Evolutionary conservation across 2,113 vertebrate genomes (phyloP).

Genomic region (Chloroceryle aenea): DNA sequence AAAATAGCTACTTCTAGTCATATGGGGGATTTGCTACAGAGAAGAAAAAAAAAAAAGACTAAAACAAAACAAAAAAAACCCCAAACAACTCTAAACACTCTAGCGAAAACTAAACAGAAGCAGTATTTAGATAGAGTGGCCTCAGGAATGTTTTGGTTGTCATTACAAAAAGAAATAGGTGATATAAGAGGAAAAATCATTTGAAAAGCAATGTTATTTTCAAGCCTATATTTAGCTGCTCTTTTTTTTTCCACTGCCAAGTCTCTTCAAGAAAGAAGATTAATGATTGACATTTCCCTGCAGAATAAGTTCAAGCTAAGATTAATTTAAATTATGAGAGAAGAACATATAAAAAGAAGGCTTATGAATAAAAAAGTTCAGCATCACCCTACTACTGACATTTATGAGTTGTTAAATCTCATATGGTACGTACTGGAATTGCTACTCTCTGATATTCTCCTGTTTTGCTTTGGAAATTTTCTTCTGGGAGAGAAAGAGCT

Average conservation of each 20-base stretch:
- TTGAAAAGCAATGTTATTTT: conserved; percentile 28
- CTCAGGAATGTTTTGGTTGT: conserved; percentile 26
- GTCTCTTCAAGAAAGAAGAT: not conserved
- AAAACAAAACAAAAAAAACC: not conserved
- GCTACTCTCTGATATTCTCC: not conserved
- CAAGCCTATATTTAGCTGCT: conserved; percentile 6
- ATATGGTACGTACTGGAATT: not conserved
- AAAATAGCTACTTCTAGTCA: conserved; percentile 21
- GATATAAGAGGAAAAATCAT: not conserved
- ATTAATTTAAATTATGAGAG: conserved; percentile 39
- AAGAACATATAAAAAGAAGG: conserved; percentile 29
- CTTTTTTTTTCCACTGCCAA: not conserved
- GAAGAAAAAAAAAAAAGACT: not conserved
- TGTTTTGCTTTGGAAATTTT: not conserved
- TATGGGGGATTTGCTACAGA: not conserved
- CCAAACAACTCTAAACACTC: not conserved
- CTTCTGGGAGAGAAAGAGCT: not conserved
- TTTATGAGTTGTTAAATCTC: conserved; percentile 48
- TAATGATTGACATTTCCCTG: conserved; percentile 49
- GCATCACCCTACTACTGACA: not conserved
- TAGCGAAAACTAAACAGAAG: not conserved
- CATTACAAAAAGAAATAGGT: conserved; percentile 49
- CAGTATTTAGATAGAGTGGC: not conserved
- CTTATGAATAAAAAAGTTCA: conserved; percentile 24
- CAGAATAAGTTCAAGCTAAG: conserved; percentile 9